Evolutionary conservation across 2,797 vertebrate genomes (phyloP).

Genomic region (Triplophysa bombifrons): DNA sequence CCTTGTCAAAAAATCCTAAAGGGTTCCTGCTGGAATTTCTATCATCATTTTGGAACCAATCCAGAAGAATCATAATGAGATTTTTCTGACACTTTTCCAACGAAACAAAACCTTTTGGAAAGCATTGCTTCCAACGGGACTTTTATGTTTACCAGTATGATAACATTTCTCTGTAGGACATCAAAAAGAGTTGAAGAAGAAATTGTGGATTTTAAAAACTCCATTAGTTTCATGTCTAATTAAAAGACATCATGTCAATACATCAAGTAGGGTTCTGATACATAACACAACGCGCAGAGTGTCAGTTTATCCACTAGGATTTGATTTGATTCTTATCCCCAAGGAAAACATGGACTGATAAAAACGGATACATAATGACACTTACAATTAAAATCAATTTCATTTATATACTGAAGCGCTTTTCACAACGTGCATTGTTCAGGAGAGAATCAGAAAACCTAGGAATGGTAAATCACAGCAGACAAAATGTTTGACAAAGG

Average conservation of each 20-base stretch:
- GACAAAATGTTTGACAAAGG: too few relatives aligned
- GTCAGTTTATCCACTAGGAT: too few relatives aligned
- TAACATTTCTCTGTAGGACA: neutral
- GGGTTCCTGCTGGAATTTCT: neutral
- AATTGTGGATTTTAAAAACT: neutral
- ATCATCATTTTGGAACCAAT: neutral
- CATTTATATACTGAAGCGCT: too few relatives aligned
- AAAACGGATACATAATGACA: too few relatives aligned
- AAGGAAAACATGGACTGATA: too few relatives aligned
- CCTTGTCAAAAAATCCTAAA: neutral
- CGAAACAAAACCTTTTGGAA: neutral
- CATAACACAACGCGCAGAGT: neutral
- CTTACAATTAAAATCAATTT: too few relatives aligned
- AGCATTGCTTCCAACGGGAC: neutral
- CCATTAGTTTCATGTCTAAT: neutral
- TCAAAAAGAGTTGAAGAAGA: neutral
- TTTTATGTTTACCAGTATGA: neutral
- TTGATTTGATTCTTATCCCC: too few relatives aligned
- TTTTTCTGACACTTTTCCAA: neutral
- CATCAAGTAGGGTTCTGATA: neutral
- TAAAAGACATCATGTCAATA: neutral
- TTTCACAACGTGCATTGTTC: too few relatives aligned
- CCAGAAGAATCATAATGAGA: slow-evolving; percentile 1
- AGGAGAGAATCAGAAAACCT: too few relatives aligned
- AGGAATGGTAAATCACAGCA: too few relatives aligned